Percentiles rank a stretch among this genome's conserved stretches.
These are phyloP conservation scores for Lethrus apterus DNA, from an alignment of 1,140 invertebrate species.

Conservation along the genomic window DNA sequence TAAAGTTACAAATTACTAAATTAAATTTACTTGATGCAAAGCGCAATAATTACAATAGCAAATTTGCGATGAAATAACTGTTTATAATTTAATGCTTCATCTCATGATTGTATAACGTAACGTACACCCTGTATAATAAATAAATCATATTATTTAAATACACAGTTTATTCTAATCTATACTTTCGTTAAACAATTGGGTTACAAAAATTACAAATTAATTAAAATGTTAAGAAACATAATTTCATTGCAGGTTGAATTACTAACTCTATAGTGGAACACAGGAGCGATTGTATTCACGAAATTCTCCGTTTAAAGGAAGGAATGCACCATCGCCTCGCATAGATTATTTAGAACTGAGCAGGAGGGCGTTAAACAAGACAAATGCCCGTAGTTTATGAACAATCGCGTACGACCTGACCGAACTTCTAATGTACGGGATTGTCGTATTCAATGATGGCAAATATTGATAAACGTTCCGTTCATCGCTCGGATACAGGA, in stretches of 20 bases:
- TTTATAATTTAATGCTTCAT: no score
- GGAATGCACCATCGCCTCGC: not conserved
- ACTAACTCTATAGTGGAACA: not conserved
- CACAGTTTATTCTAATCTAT: no score
- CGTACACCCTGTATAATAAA: no score
- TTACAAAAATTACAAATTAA: not conserved
- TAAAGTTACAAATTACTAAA: no score
- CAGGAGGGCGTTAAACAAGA: slow-evolving; percentile 5
- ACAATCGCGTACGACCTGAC: slow-evolving; percentile 9
- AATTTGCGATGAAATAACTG: no score
- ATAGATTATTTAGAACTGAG: not conserved
- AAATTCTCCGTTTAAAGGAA: not conserved
- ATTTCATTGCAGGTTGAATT: slow-evolving; percentile 3
- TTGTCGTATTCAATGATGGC: slow-evolving; percentile 25
- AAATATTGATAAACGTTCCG: slow-evolving; percentile 29
- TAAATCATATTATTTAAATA: no score
- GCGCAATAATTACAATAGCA: no score
- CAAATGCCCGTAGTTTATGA: slow-evolving; percentile 10
- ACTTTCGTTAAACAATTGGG: not conserved
- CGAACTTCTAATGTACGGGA: slow-evolving; percentile 15
- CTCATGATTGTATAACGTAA: no score
- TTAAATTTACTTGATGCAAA: no score
- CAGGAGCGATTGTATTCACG: not conserved
- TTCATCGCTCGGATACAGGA: slow-evolving; percentile 22
- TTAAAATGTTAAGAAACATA: not conserved